phyloP scores from a whole-genome alignment of 2,113 vertebrate genomes.

The Aldabrachelys gigantea region DNA sequence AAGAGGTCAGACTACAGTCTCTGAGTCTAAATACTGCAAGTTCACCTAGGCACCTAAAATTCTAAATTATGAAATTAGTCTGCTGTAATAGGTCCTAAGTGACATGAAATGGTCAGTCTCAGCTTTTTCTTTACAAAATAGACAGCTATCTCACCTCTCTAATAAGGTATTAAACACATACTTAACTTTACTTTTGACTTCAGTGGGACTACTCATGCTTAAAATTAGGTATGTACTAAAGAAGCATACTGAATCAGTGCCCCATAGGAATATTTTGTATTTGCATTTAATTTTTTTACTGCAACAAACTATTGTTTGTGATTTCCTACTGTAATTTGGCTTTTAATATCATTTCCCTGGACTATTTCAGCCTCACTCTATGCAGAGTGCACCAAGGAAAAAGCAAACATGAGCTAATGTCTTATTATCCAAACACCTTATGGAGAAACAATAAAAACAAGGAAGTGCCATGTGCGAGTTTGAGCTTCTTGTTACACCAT shows the following conservation, averaged over 20 bases:
- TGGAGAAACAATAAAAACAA: slow-evolving; percentile 47
- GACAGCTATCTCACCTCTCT: slow-evolving; percentile 45
- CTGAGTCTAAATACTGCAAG: background rate
- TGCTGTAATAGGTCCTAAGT: slow-evolving; percentile 65
- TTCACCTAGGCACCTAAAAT: slow-evolving; percentile 44
- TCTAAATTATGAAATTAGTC: slow-evolving; percentile 71
- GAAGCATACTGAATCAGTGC: background rate
- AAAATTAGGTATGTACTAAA: slow-evolving; percentile 6
- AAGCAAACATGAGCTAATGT: slow-evolving; percentile 62
- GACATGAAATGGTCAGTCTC: slow-evolving; percentile 67
- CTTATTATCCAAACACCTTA: slow-evolving; percentile 57
- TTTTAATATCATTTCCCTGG: slow-evolving; percentile 50
- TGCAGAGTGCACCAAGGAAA: slow-evolving; percentile 23
- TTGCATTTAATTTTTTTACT: slow-evolving; percentile 69
- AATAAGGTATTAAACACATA: background rate
- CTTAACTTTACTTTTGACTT: background rate
- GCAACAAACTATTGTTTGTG: background rate
- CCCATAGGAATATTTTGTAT: slow-evolving; percentile 41
- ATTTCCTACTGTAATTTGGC: slow-evolving; percentile 49
- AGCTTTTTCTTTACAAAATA: slow-evolving; percentile 58
- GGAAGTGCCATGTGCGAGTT: slow-evolving; percentile 34
- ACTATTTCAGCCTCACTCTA: slow-evolving; percentile 10
- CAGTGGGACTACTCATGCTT: background rate
- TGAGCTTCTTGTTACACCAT: slow-evolving; percentile 1
- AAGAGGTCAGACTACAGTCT: background rate